Base-by-base conservation (phyloP, 2,113 vertebrate genomes). In the Isurus oxyrinchus region DNA sequence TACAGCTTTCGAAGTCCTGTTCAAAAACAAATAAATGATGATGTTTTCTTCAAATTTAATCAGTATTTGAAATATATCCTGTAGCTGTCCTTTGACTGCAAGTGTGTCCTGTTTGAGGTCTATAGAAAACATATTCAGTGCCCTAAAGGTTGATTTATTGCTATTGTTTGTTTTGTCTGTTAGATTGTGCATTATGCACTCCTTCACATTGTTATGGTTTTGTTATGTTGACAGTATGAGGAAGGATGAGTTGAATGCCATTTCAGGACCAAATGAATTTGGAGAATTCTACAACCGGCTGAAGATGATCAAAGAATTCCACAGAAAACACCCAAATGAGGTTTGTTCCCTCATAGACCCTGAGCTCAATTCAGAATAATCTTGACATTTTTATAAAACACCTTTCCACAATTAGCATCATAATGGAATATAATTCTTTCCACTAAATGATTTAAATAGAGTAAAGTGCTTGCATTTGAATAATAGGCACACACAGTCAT, bases 221-320 rank as follows among this genome's bases (percentile, higher is more conserved):
- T 40, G 40, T 53, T 96, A 79, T 53, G 55, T 90, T 84, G 8
- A 0, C 55, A 99, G 99, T 6, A 98, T 99, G 96, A 98, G 99
- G 53, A 99, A 98, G 53, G 99, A 99, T 57, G 99, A 99, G 31
- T 99, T 99, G 10, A 98, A 97, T 79, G 99, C 99, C 96, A 99
- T 99, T 97, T 99, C 99, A 0, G 99, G 99, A 96, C 99, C 99
- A 49, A 99, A 99, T 0, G 99, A 99, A 96, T 99, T 99, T 97
- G 99, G 99, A 0, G 99, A 99, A 96, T 99, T 99, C 97, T 99
- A 99, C 97, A 99, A 99, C 96, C 97, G 99, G 72, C 98, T 99
- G 96, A 99, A 99, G 84, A 99, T 99, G 96, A 99, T 99, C 57
- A 99, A 99, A 97, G 99, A 99, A 96, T 99, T 99, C 96, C 99